phyloP scores from a whole-genome alignment of 2,113 vertebrate species.

The Theropithecus gelada region DNA sequence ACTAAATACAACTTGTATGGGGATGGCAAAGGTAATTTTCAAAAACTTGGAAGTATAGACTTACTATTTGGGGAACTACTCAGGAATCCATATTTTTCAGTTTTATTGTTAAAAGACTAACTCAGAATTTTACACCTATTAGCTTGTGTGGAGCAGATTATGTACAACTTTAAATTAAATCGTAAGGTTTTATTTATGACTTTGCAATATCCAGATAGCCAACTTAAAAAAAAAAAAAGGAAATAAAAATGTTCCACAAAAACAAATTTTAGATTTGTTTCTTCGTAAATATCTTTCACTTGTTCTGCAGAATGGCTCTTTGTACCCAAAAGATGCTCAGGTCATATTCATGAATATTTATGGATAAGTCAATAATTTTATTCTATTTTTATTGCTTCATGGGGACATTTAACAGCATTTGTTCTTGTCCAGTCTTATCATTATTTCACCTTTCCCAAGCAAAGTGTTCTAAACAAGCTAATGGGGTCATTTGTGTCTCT shows the following conservation, averaged over 20 bases:
- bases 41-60: neutral
- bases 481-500: neutral
- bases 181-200: neutral
- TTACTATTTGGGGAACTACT: neutral
- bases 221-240: neutral
- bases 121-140: neutral
- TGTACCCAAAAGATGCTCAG: constrained; percentile 16
- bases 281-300: neutral
- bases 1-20: neutral
- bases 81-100: neutral
- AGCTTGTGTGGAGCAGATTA: neutral
- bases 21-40: neutral
- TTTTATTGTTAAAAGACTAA: neutral
- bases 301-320: constrained; percentile 7
- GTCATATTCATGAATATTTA: constrained; percentile 44
- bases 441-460: constrained; percentile 12
- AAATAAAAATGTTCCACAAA: neutral
- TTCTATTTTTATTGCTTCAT: constrained; percentile 42
- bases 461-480: constrained; percentile 11
- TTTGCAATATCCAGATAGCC: neutral
- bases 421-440: neutral
- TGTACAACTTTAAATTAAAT: neutral
- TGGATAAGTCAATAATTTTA: neutral
- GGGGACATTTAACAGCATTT: neutral
- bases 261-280: constrained; percentile 32